A percentile compares a stretch with the other conserved stretches of the same genome.
These are phyloP conservation scores for Clunio marinus DNA, from an alignment of 2,888 invertebrate species.

Conservation along the genomic window DNA sequence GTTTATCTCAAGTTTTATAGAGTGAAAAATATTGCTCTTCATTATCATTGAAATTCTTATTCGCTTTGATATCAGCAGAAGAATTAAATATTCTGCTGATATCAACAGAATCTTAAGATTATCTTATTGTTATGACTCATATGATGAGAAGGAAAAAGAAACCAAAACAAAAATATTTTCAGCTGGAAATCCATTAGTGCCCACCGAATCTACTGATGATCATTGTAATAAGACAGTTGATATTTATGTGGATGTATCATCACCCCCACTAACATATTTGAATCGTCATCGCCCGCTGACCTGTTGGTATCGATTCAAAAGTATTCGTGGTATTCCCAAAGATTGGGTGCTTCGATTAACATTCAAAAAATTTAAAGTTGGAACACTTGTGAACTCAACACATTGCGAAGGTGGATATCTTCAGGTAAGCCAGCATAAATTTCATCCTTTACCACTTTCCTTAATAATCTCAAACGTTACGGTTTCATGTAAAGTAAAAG, in stretches of 20 bases:
- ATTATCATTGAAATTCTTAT: conserved; percentile 22
- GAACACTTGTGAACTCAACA: conserved; percentile 78
- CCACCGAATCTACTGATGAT: conserved; percentile 68
- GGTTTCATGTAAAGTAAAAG: neutral
- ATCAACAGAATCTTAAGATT: neutral
- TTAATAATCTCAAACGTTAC: too few species aligned
- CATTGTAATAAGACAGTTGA: conserved; percentile 93
- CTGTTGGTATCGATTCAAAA: conserved; percentile 86
- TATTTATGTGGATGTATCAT: conserved; percentile 86
- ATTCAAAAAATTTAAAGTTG: conserved; percentile 91
- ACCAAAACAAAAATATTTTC: neutral
- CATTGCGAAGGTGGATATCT: conserved; percentile 83
- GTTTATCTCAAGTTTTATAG: conserved; percentile 35
- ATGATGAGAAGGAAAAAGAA: neutral
- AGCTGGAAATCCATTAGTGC: conserved; percentile 35
- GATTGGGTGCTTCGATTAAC: conserved; percentile 86
- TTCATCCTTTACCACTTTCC: too few species aligned
- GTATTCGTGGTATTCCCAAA: conserved; percentile 78
- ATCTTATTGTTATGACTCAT: neutral
- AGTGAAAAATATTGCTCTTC: conserved; percentile 35
- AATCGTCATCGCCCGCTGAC: conserved; percentile 82
- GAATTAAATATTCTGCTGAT: neutral
- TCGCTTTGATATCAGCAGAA: neutral
- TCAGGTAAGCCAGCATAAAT: conserved; percentile 77
- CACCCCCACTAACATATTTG: conserved; percentile 76